Percentiles rank a stretch among this genome's conserved stretches.
Evolutionary conservation across 2,888 invertebrate genomes (phyloP).

Genomic region (Mimachlamys varia): DNA sequence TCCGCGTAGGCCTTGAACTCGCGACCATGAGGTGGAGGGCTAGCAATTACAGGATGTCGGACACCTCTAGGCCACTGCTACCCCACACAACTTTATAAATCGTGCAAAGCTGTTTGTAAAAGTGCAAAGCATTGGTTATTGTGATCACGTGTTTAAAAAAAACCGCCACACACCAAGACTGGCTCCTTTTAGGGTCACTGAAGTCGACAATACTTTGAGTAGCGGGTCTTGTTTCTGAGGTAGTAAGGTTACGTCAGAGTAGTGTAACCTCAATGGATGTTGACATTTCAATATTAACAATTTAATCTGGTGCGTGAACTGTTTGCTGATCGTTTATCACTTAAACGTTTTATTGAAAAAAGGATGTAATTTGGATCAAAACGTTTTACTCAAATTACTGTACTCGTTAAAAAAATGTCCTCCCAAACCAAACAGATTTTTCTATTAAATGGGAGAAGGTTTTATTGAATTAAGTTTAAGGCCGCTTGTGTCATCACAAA

Average conservation of each 20-base stretch:
- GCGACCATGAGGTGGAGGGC: no score
- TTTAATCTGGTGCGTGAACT: constrained; percentile 22
- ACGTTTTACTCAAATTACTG: background rate
- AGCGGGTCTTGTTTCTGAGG: background rate
- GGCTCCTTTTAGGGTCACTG: background rate
- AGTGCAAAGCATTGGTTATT: no score
- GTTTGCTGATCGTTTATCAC: background rate
- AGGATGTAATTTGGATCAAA: background rate
- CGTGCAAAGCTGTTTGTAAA: no score
- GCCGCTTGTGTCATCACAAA: background rate
- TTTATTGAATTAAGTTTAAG: background rate
- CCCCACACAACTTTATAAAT: no score
- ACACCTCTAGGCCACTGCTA: no score
- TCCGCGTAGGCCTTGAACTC: no score
- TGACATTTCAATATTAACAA: constrained; percentile 33
- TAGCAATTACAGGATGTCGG: no score
- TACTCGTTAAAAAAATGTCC: background rate
- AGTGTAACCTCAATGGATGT: background rate
- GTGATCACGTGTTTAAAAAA: no score
- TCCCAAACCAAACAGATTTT: background rate
- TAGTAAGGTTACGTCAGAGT: constrained; percentile 15
- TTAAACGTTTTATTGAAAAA: background rate
- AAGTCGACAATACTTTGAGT: background rate
- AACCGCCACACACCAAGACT: no score
- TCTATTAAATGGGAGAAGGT: background rate